Base-by-base conservation (phyloP, 1,140 invertebrate species). In the Tetraneura akinire region DNA sequence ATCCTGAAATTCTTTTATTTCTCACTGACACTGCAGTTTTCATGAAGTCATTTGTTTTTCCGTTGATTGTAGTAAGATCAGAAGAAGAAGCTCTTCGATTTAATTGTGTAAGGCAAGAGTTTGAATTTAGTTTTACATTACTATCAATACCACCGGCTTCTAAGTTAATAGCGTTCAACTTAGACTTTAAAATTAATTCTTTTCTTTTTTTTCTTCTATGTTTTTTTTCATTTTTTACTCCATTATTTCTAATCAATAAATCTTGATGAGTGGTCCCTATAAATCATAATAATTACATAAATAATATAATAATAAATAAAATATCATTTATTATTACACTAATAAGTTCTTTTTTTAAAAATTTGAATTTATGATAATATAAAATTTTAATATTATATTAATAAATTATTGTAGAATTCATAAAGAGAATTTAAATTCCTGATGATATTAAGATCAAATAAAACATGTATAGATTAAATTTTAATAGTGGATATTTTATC, bases 161-260 rank as follows among this genome's bases (percentile, higher is more conserved):
- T 71, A 81, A 37, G 26, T 80, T 80, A 26, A 80, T 80, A 62
- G 81, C 74, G 26, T 81, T 80, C 18, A 76, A 76, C 11, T 80
- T 80, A 1, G 81, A 81, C 70, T 89, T 91, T 26, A 86, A 87
- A 85, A 81, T 88, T 84, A 80, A 14, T 29, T 80, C 80, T 45
- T 82, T 84, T 88, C 82, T 83, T 87, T 83, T 84, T 87, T 83
- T 84, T 85, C 60, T 83, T 85, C 60, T 84, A 84, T 78, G 83
- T 83, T 62, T 84, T 87, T 81, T 82, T 81, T 80, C 82, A 66
- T 62, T 45, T 80, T 68, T 82, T 62, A 82, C 76, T 10, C 53
- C 80, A 64, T 73, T 81, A 32, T 88, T 87, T 74, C 86, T 84
- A 10, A 88, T 87, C 83, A 89, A 86, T 8, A 89, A 78, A 29